A percentile compares a stretch with the other conserved stretches of the same genome.
Evolutionary conservation across 2,888 invertebrate species (phyloP).

Genomic region (Eristalis intricaria): DNA sequence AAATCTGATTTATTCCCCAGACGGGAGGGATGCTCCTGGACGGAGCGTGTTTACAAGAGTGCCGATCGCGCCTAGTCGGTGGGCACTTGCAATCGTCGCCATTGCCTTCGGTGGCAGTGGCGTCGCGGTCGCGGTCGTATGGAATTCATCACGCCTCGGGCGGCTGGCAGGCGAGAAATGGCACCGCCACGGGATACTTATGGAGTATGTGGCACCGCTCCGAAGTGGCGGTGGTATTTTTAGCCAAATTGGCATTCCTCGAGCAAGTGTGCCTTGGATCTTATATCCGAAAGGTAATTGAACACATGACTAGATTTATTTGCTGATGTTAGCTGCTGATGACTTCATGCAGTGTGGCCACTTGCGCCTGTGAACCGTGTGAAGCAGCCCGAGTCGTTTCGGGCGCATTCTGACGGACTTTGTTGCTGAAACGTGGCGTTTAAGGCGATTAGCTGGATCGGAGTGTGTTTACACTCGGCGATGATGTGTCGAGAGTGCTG

Average conservation of each 20-base stretch:
- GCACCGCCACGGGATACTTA: conserved; percentile 51
- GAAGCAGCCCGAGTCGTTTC: background rate
- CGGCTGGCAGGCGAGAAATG: conserved; percentile 42
- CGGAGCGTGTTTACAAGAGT: conserved; percentile 17
- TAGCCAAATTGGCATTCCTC: conserved; percentile 54
- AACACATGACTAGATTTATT: conserved; percentile 23
- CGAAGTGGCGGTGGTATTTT: conserved; percentile 54
- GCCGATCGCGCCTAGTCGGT: background rate
- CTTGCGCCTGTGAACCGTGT: background rate
- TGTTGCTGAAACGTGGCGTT: background rate
- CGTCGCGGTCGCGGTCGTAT: conserved; percentile 26
- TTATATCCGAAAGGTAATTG: conserved; percentile 28
- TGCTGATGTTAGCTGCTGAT: background rate
- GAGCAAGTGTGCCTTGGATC: conserved; percentile 2
- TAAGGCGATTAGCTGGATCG: background rate
- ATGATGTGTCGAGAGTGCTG: background rate
- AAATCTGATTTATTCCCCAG: conserved; percentile 54
- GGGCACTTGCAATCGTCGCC: conserved; percentile 32
- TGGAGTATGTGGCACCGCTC: conserved; percentile 51
- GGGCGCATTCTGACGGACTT: background rate
- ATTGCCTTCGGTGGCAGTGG: conserved; percentile 14
- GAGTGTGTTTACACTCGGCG: background rate
- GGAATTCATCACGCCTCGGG: conserved; percentile 56
- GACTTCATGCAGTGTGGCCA: background rate
- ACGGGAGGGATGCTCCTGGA: conserved; percentile 27